phyloP scores from a whole-genome alignment of 1,140 invertebrate genomes.

The Dysdera silvatica region DNA sequence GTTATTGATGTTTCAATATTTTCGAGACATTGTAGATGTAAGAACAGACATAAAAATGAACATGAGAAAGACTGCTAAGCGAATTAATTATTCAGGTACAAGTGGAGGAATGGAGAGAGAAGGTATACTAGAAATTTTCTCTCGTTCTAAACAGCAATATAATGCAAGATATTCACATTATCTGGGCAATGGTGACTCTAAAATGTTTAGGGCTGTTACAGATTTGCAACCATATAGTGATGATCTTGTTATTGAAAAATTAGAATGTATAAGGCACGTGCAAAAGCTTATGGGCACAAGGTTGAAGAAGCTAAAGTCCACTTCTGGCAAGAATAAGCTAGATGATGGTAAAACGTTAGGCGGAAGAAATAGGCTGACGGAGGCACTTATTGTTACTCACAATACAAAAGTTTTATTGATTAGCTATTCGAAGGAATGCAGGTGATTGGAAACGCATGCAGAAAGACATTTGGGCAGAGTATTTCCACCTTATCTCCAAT shows the following conservation, averaged over 20 bases:
- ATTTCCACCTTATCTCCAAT: background rate
- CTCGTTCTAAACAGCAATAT: background rate
- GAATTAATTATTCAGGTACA: conserved; percentile 13
- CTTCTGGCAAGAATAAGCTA: no score
- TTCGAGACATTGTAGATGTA: conserved; percentile 25
- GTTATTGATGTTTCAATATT: conserved; percentile 26
- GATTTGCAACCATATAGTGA: background rate
- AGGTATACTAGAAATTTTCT: background rate
- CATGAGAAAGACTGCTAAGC: conserved; percentile 8
- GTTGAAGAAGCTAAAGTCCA: background rate
- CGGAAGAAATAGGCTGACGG: background rate
- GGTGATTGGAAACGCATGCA: background rate
- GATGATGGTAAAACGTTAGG: background rate
- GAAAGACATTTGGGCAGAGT: conserved; percentile 9
- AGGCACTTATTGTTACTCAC: background rate
- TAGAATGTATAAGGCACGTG: conserved; percentile 2
- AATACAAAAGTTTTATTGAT: conserved; percentile 2
- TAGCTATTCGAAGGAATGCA: background rate
- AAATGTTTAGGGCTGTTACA: background rate
- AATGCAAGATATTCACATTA: background rate
- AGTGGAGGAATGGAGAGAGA: background rate
- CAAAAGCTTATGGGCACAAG: background rate
- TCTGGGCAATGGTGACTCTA: conserved; percentile 6
- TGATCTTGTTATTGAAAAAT: background rate
- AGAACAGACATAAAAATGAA: conserved; percentile 1